These are phyloP conservation scores for Diaprepes abbreviatus DNA, from an alignment of 2,888 invertebrate species.

Conservation along the genomic window DNA sequence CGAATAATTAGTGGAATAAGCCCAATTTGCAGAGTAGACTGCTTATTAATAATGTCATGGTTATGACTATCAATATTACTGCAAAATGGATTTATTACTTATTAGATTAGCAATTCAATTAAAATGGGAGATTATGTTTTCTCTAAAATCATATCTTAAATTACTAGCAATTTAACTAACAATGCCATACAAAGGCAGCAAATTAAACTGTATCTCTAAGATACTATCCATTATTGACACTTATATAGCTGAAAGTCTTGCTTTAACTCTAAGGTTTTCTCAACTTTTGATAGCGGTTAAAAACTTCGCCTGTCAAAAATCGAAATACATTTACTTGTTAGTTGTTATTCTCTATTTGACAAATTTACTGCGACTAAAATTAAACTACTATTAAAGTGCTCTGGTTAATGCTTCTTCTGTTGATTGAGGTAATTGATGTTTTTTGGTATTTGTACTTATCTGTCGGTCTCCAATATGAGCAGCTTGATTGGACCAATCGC, in stretches of 20 bases:
- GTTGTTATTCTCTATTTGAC: not conserved
- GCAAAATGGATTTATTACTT: too few relatives aligned
- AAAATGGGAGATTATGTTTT: too few relatives aligned
- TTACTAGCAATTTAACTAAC: too few relatives aligned
- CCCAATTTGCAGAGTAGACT: not conserved
- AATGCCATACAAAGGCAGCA: not conserved
- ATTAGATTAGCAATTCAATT: too few relatives aligned
- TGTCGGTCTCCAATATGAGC: constrained; percentile 64
- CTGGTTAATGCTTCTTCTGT: constrained; percentile 63
- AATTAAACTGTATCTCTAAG: not conserved
- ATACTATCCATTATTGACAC: not conserved
- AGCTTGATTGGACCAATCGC: constrained; percentile 89
- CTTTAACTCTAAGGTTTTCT: not conserved
- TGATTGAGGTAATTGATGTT: constrained; percentile 65
- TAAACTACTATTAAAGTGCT: constrained; percentile 52
- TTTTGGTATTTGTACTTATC: constrained; percentile 63
- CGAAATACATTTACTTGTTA: not conserved
- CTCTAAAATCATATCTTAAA: too few relatives aligned
- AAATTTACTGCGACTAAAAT: constrained; percentile 2
- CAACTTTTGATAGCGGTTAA: not conserved
- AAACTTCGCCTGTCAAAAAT: constrained; percentile 3
- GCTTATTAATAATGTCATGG: not conserved
- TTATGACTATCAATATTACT: too few relatives aligned
- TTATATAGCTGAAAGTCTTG: not conserved
- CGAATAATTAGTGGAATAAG: too few relatives aligned